Conservation (phyloP, 2,888 invertebrate species). For the Crepidodera aurea region DNA sequence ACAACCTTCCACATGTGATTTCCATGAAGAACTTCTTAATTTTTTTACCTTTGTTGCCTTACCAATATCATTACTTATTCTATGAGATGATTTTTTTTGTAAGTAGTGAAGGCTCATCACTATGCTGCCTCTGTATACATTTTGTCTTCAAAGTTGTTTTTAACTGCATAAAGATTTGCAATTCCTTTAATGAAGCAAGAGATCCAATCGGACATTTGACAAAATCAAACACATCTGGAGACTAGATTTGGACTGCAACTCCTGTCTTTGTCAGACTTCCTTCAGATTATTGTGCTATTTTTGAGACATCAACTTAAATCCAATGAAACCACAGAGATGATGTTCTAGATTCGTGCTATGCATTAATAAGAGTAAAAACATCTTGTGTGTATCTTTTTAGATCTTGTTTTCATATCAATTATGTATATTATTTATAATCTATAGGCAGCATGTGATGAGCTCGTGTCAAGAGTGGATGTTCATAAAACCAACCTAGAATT, state of each 20-base stretch:
- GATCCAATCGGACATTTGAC: background rate
- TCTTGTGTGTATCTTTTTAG: background rate
- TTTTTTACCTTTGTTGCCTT: slow-evolving; percentile 37
- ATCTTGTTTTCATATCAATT: background rate
- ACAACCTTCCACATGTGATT: slow-evolving; percentile 36
- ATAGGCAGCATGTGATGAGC: slow-evolving; percentile 42
- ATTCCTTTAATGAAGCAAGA: background rate
- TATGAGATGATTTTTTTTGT: slow-evolving; percentile 14
- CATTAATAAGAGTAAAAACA: background rate
- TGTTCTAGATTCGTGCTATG: background rate
- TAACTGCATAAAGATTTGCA: background rate
- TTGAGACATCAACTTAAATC: background rate
- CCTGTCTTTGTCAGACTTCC: background rate
- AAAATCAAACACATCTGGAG: background rate
- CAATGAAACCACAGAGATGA: background rate
- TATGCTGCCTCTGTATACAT: slow-evolving; percentile 40
- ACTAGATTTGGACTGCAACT: background rate
- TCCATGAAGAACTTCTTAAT: slow-evolving; percentile 32
- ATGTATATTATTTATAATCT: background rate
- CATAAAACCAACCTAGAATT: slow-evolving; percentile 50
- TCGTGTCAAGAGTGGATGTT: slow-evolving; percentile 30
- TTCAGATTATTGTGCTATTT: background rate
- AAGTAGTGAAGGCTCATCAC: slow-evolving; percentile 38
- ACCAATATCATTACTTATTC: slow-evolving; percentile 25
- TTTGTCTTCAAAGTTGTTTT: background rate